Conservation (phyloP, 2,797 vertebrate species). For the Rhabdophis nuchalis region DNA sequence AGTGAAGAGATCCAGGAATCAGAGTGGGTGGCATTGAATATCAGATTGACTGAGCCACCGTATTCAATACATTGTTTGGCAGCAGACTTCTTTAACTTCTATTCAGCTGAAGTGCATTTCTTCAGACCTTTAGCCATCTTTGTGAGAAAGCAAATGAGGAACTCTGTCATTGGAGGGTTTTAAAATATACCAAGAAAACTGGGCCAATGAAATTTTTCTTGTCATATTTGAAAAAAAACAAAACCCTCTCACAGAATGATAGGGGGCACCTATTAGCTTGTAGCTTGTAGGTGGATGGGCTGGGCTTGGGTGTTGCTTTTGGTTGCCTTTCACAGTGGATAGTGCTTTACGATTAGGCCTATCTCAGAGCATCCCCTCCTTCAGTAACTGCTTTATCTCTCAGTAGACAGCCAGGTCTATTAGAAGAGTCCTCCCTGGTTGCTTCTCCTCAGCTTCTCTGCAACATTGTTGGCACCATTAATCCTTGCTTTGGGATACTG, state of each 20-base stretch:
- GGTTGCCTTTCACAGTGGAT: not conserved
- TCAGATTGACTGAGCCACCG: not conserved
- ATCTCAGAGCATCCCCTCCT: not conserved
- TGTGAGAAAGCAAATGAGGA: not conserved
- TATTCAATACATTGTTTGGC: not conserved
- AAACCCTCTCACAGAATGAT: not conserved
- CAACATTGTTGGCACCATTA: not conserved
- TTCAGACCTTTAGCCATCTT: not conserved
- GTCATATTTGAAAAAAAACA: not conserved
- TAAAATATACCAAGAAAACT: not conserved
- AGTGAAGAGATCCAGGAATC: not conserved
- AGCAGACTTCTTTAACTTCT: not conserved
- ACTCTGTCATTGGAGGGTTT: not conserved
- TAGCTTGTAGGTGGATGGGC: not conserved
- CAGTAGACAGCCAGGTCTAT: not conserved
- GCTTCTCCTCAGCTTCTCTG: slow-evolving; percentile 23
- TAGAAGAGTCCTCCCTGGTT: slow-evolving; percentile 29
- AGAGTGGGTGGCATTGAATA: not conserved
- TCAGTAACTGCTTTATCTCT: slow-evolving; percentile 21
- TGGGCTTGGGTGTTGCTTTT: not conserved
- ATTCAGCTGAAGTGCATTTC: not conserved
- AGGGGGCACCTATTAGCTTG: not conserved
- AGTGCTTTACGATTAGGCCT: slow-evolving; percentile 39
- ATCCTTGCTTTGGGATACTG: not conserved
- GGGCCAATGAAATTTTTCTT: slow-evolving; percentile 7